Evolutionary conservation across 2,888 invertebrate genomes (phyloP), one percentile per base, ranked within the genome.

Genomic region (Aphrophora alni): DNA sequence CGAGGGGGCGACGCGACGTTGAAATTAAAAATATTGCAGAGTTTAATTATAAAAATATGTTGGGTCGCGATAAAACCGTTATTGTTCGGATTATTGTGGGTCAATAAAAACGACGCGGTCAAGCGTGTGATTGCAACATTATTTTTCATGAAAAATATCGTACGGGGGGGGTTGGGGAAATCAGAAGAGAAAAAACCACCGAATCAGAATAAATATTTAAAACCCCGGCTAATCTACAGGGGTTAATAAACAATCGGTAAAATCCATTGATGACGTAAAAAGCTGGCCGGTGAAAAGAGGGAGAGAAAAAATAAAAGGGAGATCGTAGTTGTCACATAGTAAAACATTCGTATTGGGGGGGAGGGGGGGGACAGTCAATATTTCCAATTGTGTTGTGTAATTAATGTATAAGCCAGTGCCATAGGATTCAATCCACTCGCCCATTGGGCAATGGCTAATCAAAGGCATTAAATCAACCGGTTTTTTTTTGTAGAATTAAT

Each of bases 241-340:
- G 51, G 75, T 75, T 75, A 75, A 75, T 75, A 75, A 75, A 75
- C 75, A 75, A 75, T 75, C 75, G 75, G 59, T 59, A 38, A 75
- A 44, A 75, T 51, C 75, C 28, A 26, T 21, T 27, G 74, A 74
- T 74, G 28, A 74, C 38, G 74, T 21, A 75, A 75, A 75, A 75
- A 7, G 38, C 51, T 24, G 51, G 3, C 27, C 44, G 44, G 44
- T 71, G 71, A 71, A 71, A 71, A 71, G n/a, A 44, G 44, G 44
- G 44, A 10, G 44, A 10, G 14, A 44, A 44, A 44, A 44, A 33
- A 33, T 7, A 8, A 44, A 44, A 44, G 44, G 14, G 44, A 44
- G 17, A n/a, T 51, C 27, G 75, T 59, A 75, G 59, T 75, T 75
- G 75, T 75, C 75, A 75, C 75, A 27, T 75, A 51, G 59, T 75